Evolutionary conservation across 2,113 vertebrate genomes (phyloP).

Genomic region (Microtus montanus): DNA sequence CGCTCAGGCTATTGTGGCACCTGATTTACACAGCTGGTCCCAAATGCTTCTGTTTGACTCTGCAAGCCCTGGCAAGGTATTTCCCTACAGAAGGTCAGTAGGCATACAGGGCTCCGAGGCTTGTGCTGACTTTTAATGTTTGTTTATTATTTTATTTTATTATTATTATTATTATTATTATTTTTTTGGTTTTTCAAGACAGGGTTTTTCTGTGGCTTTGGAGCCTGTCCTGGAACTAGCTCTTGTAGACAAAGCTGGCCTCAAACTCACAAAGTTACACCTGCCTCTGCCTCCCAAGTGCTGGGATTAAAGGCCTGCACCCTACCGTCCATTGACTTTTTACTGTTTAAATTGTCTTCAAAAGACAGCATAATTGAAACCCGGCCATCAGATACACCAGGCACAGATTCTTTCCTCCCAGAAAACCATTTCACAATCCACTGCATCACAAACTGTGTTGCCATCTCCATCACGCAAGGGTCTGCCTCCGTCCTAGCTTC

Average conservation of each 20-base stretch:
- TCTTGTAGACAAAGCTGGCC: no score
- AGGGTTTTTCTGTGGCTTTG: no score
- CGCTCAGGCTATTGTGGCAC: neutral
- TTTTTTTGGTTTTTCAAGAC: no score
- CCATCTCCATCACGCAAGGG: neutral
- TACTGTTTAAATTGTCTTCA: neutral
- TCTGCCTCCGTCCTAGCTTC: fast-evolving
- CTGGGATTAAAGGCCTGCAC: no score
- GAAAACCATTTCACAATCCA: fast-evolving
- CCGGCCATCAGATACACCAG: fast-evolving
- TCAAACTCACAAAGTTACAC: no score
- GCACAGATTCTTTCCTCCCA: neutral
- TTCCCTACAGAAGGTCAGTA: no score
- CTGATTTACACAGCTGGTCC: neutral
- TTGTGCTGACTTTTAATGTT: neutral
- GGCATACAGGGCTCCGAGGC: neutral
- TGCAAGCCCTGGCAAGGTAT: neutral
- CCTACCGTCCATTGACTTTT: neutral
- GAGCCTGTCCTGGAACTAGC: no score
- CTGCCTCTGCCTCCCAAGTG: no score
- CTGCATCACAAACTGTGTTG: neutral
- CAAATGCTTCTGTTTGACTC: neutral
- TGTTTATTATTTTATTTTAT: neutral
- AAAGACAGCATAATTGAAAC: neutral
- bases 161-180: no score